Evolutionary conservation across 2,797 vertebrate genomes (phyloP).

Genomic region (Craterocephalus amniculus): DNA sequence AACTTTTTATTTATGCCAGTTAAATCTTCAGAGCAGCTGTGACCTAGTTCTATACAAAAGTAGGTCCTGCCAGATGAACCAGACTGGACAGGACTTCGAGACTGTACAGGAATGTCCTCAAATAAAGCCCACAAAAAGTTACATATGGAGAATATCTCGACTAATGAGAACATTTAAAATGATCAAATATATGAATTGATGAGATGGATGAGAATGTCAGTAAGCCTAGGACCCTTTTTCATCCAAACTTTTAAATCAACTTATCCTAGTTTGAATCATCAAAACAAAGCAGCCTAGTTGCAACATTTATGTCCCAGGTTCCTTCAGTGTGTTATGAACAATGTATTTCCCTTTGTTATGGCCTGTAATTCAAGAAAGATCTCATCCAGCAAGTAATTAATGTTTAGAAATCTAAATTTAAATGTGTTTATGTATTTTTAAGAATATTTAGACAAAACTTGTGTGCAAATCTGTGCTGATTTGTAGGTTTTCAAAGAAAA

Average conservation of each 20-base stretch:
- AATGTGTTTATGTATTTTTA: no score
- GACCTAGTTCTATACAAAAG: constrained; percentile 32
- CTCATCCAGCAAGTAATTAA: neutral
- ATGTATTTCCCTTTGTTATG: neutral
- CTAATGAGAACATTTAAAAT: neutral
- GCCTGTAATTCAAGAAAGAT: no score
- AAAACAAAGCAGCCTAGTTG: neutral
- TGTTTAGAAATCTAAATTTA: neutral
- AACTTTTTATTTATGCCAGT: neutral
- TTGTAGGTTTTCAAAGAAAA: no score
- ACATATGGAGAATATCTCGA: neutral
- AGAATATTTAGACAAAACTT: no score
- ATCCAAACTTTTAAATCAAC: neutral
- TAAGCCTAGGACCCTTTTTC: no score
- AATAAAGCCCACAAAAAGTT: neutral
- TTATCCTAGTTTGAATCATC: neutral
- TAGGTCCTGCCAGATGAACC: constrained; percentile 6
- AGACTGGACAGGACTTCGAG: neutral
- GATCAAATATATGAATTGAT: neutral
- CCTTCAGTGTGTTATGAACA: neutral
- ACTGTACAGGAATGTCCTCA: neutral
- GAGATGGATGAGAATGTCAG: neutral
- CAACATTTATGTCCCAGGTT: neutral
- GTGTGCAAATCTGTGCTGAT: no score
- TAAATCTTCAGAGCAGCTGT: constrained; percentile 5